Base-by-base conservation (phyloP, 2,888 invertebrate species). In the Pristionchus arcanus region DNA sequence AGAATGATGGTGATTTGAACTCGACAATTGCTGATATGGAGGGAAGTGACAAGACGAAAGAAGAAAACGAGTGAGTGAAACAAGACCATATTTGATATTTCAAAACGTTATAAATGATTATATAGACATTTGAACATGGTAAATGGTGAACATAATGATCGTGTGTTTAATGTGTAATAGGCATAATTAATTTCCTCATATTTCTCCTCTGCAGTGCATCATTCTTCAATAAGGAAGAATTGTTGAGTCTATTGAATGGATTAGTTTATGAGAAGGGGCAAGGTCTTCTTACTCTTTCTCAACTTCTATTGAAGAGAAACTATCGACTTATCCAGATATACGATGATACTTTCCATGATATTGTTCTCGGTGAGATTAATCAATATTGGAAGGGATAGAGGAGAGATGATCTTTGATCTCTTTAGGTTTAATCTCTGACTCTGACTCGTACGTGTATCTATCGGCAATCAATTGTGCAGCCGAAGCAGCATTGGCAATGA, bases 361-460 rank as follows among this genome's bases (percentile, higher is more conserved):
- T 89, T 42, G 91, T 90, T 28, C 89, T 87, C 89, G 91, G 92
- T 92, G 13, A 66, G 89, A 74, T 77, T 77, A 15, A 74, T 74
- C 59, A 21, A 15, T 16, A 19, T 74, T 28, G 25, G 13, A 13
- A 7, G 19, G 59, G 19, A 59, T 59, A 81, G 21, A 13, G 55
- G 0, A 13, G 34, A 85, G 28, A 31, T 91, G 34, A 90, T 42
- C 2, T 42, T 9, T 74, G 74, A 37, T 74, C 13, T 71, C 34
- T 34, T 3, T 3, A 93, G 92, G 91, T 15, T 88, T 90, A 28
- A 66, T 93, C 15, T 55, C 34, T 0, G 90, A 93, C 66, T 85
- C 86, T 15, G 94, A 94, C 90, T 93, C 93, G 34, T 94, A 94
- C 89, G 93, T 94, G 13, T 94, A 90, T 87, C 90, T 94, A 86